Base-by-base conservation (phyloP, 2,113 vertebrate genomes). In the Osmerus mordax region DNA sequence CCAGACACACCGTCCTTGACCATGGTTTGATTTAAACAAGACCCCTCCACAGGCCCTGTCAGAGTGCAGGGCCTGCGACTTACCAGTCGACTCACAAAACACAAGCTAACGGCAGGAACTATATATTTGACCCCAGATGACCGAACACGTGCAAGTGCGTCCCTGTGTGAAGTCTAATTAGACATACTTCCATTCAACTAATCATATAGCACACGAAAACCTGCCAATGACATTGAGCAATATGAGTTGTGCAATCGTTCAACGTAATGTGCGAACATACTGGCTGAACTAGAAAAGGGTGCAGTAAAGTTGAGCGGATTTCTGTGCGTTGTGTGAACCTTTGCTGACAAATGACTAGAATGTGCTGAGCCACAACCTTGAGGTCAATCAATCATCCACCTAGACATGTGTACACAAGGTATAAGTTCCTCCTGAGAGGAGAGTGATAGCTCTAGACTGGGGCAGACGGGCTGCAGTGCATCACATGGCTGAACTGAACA, bases 1-100 rank as follows among this genome's bases (percentile, higher is more conserved):
- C 79, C 79, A 90, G 86, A 90, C 88, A 80, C 81, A 73, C 66
- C 82, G 90, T 84, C 91, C 92, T 92, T 92, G 91, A 91, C 87
- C 81, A 55, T 25, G 56, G 61, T 16, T 19, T 59, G 74, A 78
- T 81, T 79, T 65, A 86, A 75, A 73, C 74, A 69, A 67, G 79
- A 84, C 74, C 77, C 75, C 72, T 65, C 60, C 69, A 58, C 47
- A 63, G 65, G 59, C 72, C 71, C 63, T 69, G 70, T 71, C 19
- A 71, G 70, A 76, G 76, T 36, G 14, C 64, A 54, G 25, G 25
- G 32, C 53, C 36, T 71, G 60, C 11, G 59, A 70, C 67, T 56
- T n/a, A 23, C 56, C 71, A 70, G 65, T 29, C 29, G 60, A 29
- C 62, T 67, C 15, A 6, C 28, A 67, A 69, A 15, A 56, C 53